Conservation (phyloP, 2,888 invertebrate genomes). For the Julus scanicus region DNA sequence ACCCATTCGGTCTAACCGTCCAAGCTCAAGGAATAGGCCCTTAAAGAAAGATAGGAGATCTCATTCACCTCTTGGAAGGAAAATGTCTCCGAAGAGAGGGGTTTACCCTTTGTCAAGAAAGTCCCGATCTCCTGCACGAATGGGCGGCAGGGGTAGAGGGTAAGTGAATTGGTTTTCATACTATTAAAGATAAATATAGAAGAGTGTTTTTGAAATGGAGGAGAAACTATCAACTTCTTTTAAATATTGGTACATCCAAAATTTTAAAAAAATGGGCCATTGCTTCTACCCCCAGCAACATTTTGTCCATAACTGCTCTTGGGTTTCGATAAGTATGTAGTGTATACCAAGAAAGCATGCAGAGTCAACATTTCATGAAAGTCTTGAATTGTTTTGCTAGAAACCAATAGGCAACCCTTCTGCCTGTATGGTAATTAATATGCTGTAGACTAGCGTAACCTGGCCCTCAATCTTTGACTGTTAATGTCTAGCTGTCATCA, state of each 20-base stretch:
- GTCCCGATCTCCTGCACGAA: constrained; percentile 39
- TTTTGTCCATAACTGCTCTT: too few relatives aligned
- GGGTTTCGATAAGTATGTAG: too few relatives aligned
- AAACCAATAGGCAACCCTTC: background rate
- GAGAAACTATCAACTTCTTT: too few relatives aligned
- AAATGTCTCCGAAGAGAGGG: constrained; percentile 25
- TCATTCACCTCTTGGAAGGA: constrained; percentile 46
- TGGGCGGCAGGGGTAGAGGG: constrained; percentile 28
- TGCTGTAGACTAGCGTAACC: background rate
- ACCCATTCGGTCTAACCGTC: background rate
- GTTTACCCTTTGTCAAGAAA: background rate
- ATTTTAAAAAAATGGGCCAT: too few relatives aligned
- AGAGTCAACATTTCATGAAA: too few relatives aligned
- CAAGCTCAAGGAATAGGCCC: background rate
- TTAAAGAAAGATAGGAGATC: constrained; percentile 25
- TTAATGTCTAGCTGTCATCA: background rate
- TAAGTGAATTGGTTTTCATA: background rate
- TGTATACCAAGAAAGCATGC: too few relatives aligned
- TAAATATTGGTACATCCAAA: too few relatives aligned
- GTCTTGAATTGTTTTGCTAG: background rate
- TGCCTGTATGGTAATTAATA: background rate
- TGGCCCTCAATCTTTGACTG: background rate
- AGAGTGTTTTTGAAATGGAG: background rate
- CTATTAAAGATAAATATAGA: background rate
- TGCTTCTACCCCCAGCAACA: too few relatives aligned